phyloP scores from a whole-genome alignment of 1,140 invertebrate genomes.

The Drosophila nasuta region DNA sequence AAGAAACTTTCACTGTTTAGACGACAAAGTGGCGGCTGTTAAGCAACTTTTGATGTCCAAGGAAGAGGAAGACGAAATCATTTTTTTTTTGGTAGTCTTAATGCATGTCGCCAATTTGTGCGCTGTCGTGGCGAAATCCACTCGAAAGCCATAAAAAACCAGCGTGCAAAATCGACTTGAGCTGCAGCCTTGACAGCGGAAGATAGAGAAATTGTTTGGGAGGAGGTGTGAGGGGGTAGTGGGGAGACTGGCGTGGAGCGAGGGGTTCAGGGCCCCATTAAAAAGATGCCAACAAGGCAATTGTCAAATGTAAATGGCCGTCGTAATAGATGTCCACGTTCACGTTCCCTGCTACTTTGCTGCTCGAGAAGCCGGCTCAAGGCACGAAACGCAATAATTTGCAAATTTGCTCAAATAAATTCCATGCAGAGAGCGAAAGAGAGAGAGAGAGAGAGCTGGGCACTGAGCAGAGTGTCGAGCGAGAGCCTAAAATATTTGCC shows the following conservation, averaged over 20 bases:
- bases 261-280: conserved; percentile 33
- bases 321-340: conserved; percentile 75
- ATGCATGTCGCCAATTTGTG: conserved; percentile 53
- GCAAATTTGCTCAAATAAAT: conserved; percentile 83
- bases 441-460: no score
- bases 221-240: not conserved
- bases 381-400: conserved; percentile 74
- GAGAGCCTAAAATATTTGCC: conserved; percentile 71
- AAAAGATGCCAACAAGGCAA: conserved; percentile 81
- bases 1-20: conserved; percentile 3
- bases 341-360: not conserved
- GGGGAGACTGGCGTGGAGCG: no score
- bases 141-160: conserved; percentile 67
- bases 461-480: conserved; percentile 8
- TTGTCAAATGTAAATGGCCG: conserved; percentile 79
- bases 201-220: not conserved
- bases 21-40: conserved; percentile 4
- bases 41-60: conserved; percentile 7
- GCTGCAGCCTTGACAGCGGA: conserved; percentile 29
- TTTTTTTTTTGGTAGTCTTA: conserved; percentile 20
- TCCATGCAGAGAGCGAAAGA: conserved; percentile 60
- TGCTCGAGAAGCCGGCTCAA: not conserved
- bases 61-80: not conserved
- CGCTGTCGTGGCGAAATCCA: conserved; percentile 50
- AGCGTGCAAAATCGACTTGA: conserved; percentile 52